Evolutionary conservation across 2,888 invertebrate species (phyloP).

Genomic region (Chalcosyrphus nemorum): DNA sequence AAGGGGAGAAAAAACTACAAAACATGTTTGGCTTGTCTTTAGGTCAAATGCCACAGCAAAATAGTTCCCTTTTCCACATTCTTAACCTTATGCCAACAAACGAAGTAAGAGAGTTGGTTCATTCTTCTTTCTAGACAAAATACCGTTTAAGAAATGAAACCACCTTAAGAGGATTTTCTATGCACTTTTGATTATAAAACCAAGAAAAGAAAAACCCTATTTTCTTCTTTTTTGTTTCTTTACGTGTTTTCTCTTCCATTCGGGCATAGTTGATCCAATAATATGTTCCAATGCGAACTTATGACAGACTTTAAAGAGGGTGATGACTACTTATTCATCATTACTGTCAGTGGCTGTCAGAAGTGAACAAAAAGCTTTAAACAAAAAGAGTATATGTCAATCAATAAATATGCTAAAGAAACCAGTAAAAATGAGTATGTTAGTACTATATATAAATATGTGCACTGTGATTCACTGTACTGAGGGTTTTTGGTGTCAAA

Average conservation of each 20-base stretch:
- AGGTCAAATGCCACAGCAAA: slow-evolving; percentile 67
- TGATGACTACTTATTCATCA: slow-evolving; percentile 54
- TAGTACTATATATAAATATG: too few species aligned
- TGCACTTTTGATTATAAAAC: slow-evolving; percentile 21
- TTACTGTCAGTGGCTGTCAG: slow-evolving; percentile 63
- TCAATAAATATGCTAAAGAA: too few species aligned
- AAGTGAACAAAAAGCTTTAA: slow-evolving; percentile 14
- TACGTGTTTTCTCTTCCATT: not conserved
- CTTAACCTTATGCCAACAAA: slow-evolving; percentile 57
- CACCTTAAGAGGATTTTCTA: slow-evolving; percentile 62
- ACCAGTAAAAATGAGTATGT: too few species aligned
- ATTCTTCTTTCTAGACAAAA: slow-evolving; percentile 33
- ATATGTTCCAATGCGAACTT: slow-evolving; percentile 48
- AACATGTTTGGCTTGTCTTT: slow-evolving; percentile 61
- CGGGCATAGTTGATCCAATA: slow-evolving; percentile 67
- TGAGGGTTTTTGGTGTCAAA: too few species aligned
- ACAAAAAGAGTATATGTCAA: not conserved
- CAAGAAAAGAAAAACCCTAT: not conserved
- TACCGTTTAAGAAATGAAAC: slow-evolving; percentile 60
- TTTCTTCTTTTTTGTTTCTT: slow-evolving; percentile 1
- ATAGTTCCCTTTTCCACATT: slow-evolving; percentile 62
- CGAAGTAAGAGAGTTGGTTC: slow-evolving; percentile 23
- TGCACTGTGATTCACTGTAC: too few species aligned
- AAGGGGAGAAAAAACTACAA: slow-evolving; percentile 16
- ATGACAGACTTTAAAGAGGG: slow-evolving; percentile 32